A percentile compares a stretch with the other conserved stretches of the same genome.
Conservation (phyloP, 2,113 vertebrate genomes). For the Hemicordylus capensis region DNA sequence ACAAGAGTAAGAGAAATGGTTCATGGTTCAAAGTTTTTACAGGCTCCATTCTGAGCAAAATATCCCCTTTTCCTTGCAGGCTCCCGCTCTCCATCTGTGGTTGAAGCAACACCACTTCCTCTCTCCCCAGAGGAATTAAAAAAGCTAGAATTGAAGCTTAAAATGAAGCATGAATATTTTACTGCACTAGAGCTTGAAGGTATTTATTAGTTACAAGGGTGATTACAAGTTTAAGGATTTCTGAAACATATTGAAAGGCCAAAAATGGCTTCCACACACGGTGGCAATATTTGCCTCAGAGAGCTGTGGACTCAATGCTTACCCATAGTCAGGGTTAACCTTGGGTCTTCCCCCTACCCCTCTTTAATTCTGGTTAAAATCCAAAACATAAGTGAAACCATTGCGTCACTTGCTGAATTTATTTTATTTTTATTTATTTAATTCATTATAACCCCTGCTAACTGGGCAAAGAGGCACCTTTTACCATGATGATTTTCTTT, state of each 20-base stretch:
- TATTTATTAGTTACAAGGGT: conserved; percentile 58
- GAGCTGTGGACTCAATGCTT: neutral
- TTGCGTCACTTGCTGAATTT: too few relatives aligned
- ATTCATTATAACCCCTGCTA: too few relatives aligned
- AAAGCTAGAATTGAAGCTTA: conserved; percentile 67
- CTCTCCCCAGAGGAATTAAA: conserved; percentile 63
- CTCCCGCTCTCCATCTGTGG: conserved; percentile 17
- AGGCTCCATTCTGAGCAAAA: neutral
- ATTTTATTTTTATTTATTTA: too few relatives aligned
- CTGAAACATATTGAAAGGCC: neutral
- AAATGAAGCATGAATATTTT: conserved; percentile 81
- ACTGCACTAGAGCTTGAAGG: conserved; percentile 84
- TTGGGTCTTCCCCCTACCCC: neutral
- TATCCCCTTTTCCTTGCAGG: conserved; percentile 54
- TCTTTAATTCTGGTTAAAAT: neutral
- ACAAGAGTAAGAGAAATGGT: neutral
- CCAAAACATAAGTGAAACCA: neutral
- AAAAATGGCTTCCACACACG: neutral
- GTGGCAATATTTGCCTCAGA: neutral
- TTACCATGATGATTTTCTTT: too few relatives aligned
- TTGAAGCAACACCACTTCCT: conserved; percentile 38
- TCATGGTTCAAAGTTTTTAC: neutral
- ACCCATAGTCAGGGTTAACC: neutral
- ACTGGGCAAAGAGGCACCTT: too few relatives aligned
- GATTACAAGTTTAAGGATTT: fast-evolving